Evolutionary conservation across 2,113 vertebrate genomes (phyloP), one percentile per base, ranked within the genome.

Genomic region (Carassius gibelio): DNA sequence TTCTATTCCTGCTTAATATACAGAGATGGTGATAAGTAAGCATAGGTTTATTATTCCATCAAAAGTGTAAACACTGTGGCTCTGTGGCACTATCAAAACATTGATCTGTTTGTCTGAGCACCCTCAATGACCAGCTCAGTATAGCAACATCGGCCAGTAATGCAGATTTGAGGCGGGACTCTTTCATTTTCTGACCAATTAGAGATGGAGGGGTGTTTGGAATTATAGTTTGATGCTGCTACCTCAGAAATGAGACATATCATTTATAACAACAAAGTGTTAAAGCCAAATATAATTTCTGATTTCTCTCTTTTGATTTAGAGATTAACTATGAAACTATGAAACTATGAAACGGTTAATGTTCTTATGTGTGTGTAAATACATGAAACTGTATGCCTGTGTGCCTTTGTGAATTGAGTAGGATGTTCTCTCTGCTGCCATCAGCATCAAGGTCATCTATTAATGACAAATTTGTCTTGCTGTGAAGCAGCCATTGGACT

Each of bases 361-460:
- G 30, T 30, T 30, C 30, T 30, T 30, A 30, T 30, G 36, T 38
- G 36, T 38, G 36, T 26, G 5, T 21, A 3, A 61, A 1, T 79
- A 23, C 13, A 42, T 57, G 13, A 48, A 21, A 23, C 42, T 75
- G 13, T 75, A 42, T 34, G 50, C 36, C 34, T 79, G n/a, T 77
- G 19, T 85, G 57, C 52, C 80, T 50, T 79, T 62, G 68, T 82
- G 34, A 76, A 57, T 71, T 68, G 75, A 68, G 48, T 86, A 75
- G 86, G 77, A 80, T 19, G 36, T 62, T 86, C 69, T 87, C 72
- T 88, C 72, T 88, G 83, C 72, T 82, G 69, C 81, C 50, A 84
- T 90, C 89, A 84, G 88, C 88, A 88, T 81, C 75, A 84, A 81
- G 85, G 85, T 84, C 81, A 82, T 59, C 82, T 85, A 84, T 88